Base-by-base conservation (phyloP, 2,113 vertebrate genomes). In the Nothobranchius furzeri region DNA sequence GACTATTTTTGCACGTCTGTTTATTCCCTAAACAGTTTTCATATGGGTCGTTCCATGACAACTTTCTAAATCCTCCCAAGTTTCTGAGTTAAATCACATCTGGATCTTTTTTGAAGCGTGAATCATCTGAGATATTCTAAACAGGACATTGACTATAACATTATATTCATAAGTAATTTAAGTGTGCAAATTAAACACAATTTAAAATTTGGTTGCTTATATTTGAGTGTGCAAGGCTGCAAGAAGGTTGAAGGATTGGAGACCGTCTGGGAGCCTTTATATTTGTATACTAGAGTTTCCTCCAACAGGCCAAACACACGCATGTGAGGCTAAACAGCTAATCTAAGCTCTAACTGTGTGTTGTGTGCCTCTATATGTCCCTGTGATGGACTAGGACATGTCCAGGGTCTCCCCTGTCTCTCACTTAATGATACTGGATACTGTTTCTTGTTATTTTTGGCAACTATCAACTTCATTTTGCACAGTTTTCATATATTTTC, bases 1-100 rank as follows among this genome's bases (percentile, higher is more conserved):
- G 82, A 64, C 79, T 64, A 73, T 83, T 73, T 88, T 79, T 81
- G 63, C 70, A 76, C 74, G 70, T 9, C n/a, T 7, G 20, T 63
- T 76, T 73, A 64, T 68, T 79, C 65, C n/a, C n/a, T 60, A 57
- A 68, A 77, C 59, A 84, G 11, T 0, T 62, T 12, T 55, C 13
- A 60, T 20, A 30, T n/a, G 59, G 14, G 50, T 54, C 24, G 12
- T 53, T 64, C n/a, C 47, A 53, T 53, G 13, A 6, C 12, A 30
- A 43, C 37, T 24, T 10, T 24, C 30, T 12, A 15, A 15, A 64
- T 25, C 62, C 15, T 36, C 3, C 24, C 9, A 12, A 60, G 42
- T 9, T 46, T 2, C 37, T 40, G 37, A 40, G 9, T 6, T 40
- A 40, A 40, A 14, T 55, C 13, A 47, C 45, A 14, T 14, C 43